Percentiles rank a stretch among this genome's conserved stretches.
These are phyloP conservation scores for Caradrina clavipalpis DNA, from an alignment of 2,888 invertebrate species.

Conservation along the genomic window DNA sequence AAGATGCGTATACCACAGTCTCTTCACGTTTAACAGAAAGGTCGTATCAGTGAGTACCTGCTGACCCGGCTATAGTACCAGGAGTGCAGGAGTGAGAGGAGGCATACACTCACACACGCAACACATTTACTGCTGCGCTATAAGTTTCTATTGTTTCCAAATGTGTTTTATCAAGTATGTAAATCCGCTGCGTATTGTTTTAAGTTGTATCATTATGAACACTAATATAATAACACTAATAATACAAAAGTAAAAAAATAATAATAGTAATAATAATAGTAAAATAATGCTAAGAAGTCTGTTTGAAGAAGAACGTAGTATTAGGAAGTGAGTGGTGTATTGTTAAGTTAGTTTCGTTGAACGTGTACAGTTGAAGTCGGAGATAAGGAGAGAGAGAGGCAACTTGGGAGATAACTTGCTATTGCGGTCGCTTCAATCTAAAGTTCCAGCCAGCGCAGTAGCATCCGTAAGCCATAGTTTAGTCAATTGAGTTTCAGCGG, in stretches of 20 bases:
- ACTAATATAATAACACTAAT: neutral
- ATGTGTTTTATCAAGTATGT: neutral
- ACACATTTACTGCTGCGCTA: neutral
- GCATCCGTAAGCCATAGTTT: neutral
- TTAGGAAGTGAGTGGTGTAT: neutral
- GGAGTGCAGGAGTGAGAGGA: neutral
- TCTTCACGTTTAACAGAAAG: constrained; percentile 23
- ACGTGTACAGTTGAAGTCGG: constrained; percentile 6
- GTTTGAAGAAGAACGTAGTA: neutral
- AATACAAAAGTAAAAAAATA: no score
- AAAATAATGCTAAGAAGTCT: neutral
- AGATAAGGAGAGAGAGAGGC: neutral
- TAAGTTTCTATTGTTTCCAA: constrained; percentile 17
- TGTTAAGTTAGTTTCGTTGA: constrained; percentile 2
- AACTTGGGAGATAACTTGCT: constrained; percentile 11
- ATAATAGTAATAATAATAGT: no score
- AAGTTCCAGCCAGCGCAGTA: constrained; percentile 20
- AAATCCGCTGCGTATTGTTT: neutral
- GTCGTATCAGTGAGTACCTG: constrained; percentile 16
- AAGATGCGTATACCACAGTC: constrained; percentile 9
- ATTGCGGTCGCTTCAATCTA: constrained; percentile 31
- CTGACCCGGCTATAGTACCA: constrained; percentile 1
- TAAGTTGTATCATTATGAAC: neutral
- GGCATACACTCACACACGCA: neutral
- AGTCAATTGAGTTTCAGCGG: constrained; percentile 2